Evolutionary conservation across 2,888 invertebrate species (phyloP).

Genomic region (Merodon equestris): DNA sequence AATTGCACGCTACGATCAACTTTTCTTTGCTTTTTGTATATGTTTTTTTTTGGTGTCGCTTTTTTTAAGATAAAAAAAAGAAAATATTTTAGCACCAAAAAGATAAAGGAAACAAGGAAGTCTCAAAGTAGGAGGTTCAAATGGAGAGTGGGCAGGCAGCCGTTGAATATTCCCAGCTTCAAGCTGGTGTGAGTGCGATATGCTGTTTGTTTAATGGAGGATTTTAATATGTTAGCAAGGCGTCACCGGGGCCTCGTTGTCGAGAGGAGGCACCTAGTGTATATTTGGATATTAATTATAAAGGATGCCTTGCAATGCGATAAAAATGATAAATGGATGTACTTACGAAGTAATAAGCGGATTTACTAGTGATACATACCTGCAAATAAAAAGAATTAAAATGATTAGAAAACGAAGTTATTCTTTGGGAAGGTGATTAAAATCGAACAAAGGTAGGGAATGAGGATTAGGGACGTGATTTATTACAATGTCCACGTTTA

Average conservation of each 20-base stretch:
- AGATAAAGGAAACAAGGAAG: slow-evolving; percentile 10
- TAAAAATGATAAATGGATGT: slow-evolving; percentile 28
- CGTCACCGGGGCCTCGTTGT: too few relatives aligned
- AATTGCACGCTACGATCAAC: slow-evolving; percentile 52
- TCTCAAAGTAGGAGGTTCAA: neutral
- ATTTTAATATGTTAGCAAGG: too few relatives aligned
- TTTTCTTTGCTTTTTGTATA: slow-evolving; percentile 2
- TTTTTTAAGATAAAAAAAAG: slow-evolving; percentile 10
- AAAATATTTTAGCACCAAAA: slow-evolving; percentile 14
- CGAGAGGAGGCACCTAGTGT: too few relatives aligned
- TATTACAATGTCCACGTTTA: too few relatives aligned
- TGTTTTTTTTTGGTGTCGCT: too few relatives aligned
- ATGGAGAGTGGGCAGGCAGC: neutral
- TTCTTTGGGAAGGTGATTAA: too few relatives aligned
- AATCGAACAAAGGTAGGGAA: too few relatives aligned
- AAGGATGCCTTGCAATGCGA: slow-evolving; percentile 24
- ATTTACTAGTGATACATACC: slow-evolving; percentile 17
- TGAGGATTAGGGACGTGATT: too few relatives aligned
- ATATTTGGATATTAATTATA: slow-evolving; percentile 6
- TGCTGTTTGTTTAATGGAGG: neutral
- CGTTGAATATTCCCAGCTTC: too few relatives aligned
- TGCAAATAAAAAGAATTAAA: slow-evolving; percentile 8
- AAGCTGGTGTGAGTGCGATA: too few relatives aligned
- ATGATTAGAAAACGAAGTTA: slow-evolving; percentile 3
- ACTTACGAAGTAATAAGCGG: slow-evolving; percentile 20